phyloP scores from a whole-genome alignment of 2,888 invertebrate species.

The Drosophila nr. fundita region DNA sequence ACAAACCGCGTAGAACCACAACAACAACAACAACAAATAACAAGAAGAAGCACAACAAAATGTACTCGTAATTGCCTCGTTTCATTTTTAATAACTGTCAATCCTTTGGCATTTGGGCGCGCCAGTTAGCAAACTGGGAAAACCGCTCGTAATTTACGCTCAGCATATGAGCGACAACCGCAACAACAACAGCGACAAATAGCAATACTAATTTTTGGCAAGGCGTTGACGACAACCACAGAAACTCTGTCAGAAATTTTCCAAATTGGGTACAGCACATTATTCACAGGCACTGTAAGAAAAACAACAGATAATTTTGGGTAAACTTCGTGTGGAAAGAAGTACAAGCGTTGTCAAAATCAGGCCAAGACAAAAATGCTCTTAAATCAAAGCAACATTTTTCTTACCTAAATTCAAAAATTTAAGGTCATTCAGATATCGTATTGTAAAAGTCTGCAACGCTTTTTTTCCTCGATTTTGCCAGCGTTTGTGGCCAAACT shows the following conservation, averaged over 20 bases:
- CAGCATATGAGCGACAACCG: constrained; percentile 53
- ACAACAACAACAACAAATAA: constrained; percentile 9
- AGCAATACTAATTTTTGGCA: constrained; percentile 30
- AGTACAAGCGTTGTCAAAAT: not conserved
- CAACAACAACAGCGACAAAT: constrained; percentile 16
- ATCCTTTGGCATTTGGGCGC: constrained; percentile 74
- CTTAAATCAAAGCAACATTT: not conserved
- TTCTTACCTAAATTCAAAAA: not conserved
- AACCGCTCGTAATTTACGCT: constrained; percentile 69
- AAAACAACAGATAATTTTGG: not conserved
- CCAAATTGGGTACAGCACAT: constrained; percentile 21
- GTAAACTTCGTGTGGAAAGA: not conserved
- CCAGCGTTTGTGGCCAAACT: constrained; percentile 48
- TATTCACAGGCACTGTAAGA: constrained; percentile 2
- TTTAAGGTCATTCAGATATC: constrained; percentile 49
- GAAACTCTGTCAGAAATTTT: constrained; percentile 32
- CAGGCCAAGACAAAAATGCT: not conserved
- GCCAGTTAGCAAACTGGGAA: constrained; percentile 66
- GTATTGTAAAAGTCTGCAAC: constrained; percentile 15
- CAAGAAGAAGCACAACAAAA: constrained; percentile 39
- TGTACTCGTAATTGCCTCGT: constrained; percentile 75
- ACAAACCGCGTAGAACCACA: constrained; percentile 36
- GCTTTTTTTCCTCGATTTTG: constrained; percentile 27
- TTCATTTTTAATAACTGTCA: constrained; percentile 80
- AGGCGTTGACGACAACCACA: constrained; percentile 13